phyloP scores from a whole-genome alignment of 2,888 invertebrate species.

The Hirtodrosophila confusa region DNA sequence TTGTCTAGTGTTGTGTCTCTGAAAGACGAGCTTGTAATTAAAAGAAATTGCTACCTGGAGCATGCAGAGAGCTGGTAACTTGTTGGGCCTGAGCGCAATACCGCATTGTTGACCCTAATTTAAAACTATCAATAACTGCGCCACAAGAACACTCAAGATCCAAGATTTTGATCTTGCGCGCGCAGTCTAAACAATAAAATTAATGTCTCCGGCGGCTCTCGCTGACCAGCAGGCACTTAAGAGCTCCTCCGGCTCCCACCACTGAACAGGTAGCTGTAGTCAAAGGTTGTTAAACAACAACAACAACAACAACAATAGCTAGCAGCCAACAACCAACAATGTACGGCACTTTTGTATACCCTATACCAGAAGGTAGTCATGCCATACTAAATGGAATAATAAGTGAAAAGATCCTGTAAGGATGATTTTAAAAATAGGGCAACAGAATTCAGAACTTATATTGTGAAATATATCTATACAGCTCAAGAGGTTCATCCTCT shows the following conservation, averaged over 20 bases:
- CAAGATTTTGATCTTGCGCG: constrained; percentile 69
- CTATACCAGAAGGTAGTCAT: neutral
- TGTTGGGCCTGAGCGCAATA: constrained; percentile 20
- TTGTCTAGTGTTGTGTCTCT: constrained; percentile 5
- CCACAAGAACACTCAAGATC: constrained; percentile 54
- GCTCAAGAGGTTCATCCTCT: too few relatives aligned
- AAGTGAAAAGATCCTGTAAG: too few relatives aligned
- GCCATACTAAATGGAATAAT: too few relatives aligned
- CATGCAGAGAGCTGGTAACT: constrained; percentile 32
- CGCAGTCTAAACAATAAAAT: constrained; percentile 77
- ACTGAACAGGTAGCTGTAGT: constrained; percentile 64
- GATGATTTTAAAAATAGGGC: too few relatives aligned
- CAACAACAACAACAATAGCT: constrained; percentile 21
- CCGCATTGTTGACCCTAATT: constrained; percentile 78
- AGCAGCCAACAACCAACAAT: neutral
- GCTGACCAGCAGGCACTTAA: constrained; percentile 69
- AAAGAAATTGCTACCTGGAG: constrained; percentile 72
- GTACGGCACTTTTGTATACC: constrained; percentile 4
- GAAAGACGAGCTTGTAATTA: constrained; percentile 62
- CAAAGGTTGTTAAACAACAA: constrained; percentile 61
- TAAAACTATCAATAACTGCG: constrained; percentile 77
- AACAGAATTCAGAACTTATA: too few relatives aligned
- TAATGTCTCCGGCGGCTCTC: constrained; percentile 69
- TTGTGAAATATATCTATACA: too few relatives aligned
- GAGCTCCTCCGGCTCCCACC: constrained; percentile 36